phyloP scores from a whole-genome alignment of 2,888 invertebrate genomes.

The Bibio marci region DNA sequence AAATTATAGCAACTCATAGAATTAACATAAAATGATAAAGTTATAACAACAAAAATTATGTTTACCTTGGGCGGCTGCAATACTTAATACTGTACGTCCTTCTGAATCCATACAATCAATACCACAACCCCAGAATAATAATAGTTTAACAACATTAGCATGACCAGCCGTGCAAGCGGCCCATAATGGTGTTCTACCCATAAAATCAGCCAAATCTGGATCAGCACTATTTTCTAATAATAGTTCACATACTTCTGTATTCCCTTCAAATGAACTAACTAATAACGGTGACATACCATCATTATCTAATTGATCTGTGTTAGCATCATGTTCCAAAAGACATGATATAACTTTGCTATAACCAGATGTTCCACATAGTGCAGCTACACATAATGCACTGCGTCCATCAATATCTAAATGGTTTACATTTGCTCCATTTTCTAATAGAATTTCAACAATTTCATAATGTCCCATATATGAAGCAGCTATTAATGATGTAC shows the following conservation, averaged over 20 bases:
- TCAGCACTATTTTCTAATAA: slow-evolving; percentile 85
- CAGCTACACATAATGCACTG: slow-evolving; percentile 76
- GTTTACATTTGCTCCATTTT: slow-evolving; percentile 66
- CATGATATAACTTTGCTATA: slow-evolving; percentile 50
- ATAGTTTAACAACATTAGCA: slow-evolving; percentile 63
- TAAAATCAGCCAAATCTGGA: slow-evolving; percentile 68
- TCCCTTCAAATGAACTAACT: slow-evolving; percentile 84
- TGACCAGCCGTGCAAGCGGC: slow-evolving; percentile 89
- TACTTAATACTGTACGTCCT: slow-evolving; percentile 75
- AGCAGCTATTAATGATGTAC: slow-evolving; percentile 86
- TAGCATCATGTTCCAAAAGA: slow-evolving; percentile 65
- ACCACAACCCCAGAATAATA: slow-evolving; percentile 90
- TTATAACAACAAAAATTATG: neutral
- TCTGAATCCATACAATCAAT: slow-evolving; percentile 90
- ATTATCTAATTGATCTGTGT: slow-evolving; percentile 65
- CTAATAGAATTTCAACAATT: slow-evolving; percentile 67
- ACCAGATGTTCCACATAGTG: slow-evolving; percentile 65
- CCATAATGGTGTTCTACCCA: slow-evolving; percentile 75
- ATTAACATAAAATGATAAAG: no score
- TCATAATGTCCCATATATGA: slow-evolving; percentile 95
- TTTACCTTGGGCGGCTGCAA: slow-evolving; percentile 65
- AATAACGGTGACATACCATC: slow-evolving; percentile 76
- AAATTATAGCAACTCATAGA: no score
- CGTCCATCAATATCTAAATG: slow-evolving; percentile 77
- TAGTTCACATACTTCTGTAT: slow-evolving; percentile 80